These are phyloP conservation scores for Salvator merianae DNA, from an alignment of 2,113 vertebrate genomes.

Conservation along the genomic window DNA sequence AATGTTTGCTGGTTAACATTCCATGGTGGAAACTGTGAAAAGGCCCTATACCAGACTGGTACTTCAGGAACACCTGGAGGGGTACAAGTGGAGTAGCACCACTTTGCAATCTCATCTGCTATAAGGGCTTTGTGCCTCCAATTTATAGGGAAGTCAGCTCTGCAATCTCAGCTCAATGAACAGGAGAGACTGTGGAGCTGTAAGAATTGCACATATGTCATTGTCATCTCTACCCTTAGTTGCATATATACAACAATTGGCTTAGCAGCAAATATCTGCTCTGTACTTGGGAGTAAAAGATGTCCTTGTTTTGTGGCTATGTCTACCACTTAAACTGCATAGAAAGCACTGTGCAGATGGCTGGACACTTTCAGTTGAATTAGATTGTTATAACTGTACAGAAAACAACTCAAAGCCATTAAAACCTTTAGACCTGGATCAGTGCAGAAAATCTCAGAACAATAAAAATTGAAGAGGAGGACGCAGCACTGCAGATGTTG, in stretches of 20 bases:
- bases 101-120: not conserved
- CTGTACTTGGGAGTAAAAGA: not conserved
- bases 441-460: constrained; percentile 10
- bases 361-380: not conserved
- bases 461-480: not conserved
- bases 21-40: no score
- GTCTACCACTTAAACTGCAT: not conserved
- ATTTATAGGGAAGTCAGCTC: not conserved
- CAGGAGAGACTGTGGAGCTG: not conserved
- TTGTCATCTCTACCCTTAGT: not conserved
- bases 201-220: not conserved
- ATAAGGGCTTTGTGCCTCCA: not conserved
- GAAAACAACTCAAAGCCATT: not conserved
- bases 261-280: not conserved
- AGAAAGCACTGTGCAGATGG: not conserved
- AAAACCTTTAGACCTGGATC: not conserved
- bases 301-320: not conserved
- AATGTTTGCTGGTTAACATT: no score
- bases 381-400: not conserved
- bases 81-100: no score
- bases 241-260: not conserved
- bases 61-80: no score
- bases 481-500: not conserved
- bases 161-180: not conserved
- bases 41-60: no score